These are phyloP conservation scores for Pedionomus torquatus DNA, from an alignment of 2,113 vertebrate species.

Conservation along the genomic window DNA sequence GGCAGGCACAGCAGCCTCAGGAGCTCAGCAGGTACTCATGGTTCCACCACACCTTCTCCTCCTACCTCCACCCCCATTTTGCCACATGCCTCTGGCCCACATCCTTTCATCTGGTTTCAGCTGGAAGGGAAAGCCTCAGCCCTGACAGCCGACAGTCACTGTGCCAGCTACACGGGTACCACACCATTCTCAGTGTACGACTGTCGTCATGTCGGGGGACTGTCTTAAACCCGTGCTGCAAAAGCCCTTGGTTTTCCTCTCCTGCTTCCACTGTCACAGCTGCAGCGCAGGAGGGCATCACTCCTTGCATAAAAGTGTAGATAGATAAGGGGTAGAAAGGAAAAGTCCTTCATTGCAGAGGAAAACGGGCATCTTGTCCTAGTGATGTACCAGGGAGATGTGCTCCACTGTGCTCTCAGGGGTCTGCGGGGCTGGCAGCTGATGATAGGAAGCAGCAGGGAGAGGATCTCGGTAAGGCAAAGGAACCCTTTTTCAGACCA, in stretches of 20 bases:
- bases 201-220: neutral
- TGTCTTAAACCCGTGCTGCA: rapidly evolving
- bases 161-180: neutral
- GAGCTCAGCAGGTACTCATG: neutral
- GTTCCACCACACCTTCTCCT: neutral
- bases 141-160: neutral
- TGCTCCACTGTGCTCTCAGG: neutral
- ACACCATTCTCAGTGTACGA: neutral
- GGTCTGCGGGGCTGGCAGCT: neutral
- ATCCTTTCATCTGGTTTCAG: neutral
- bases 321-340: neutral
- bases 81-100: neutral
- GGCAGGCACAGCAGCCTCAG: neutral
- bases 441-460: neutral
- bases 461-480: neutral
- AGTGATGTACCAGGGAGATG: neutral
- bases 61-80: neutral
- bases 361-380: neutral
- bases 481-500: neutral
- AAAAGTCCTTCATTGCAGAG: neutral
- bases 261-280: neutral
- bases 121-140: neutral
- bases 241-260: neutral
- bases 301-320: neutral
- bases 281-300: neutral